Evolutionary conservation across 2,113 vertebrate genomes (phyloP).

Genomic region (Brienomyrus brachyistius): DNA sequence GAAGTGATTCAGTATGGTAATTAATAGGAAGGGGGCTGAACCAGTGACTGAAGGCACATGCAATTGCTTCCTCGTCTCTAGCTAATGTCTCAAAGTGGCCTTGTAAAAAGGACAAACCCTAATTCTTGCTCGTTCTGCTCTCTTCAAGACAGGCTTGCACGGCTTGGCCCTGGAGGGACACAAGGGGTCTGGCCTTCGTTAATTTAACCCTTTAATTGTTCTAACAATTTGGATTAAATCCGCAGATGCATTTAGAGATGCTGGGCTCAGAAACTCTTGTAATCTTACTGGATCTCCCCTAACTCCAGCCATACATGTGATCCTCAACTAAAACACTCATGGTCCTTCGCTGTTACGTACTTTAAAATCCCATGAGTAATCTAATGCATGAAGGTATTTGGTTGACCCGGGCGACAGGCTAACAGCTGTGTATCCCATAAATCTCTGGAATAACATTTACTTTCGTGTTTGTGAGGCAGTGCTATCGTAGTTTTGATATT

Average conservation of each 20-base stretch:
- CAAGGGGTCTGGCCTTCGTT: neutral
- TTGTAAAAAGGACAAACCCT: neutral
- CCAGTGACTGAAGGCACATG: neutral
- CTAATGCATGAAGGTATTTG: neutral
- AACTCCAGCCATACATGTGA: neutral
- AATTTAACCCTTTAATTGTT: neutral
- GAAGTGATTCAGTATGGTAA: neutral
- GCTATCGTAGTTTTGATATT: neutral
- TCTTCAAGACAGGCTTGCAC: neutral
- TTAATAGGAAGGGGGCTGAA: neutral
- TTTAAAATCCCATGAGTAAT: neutral
- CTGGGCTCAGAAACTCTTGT: neutral
- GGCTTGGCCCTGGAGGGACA: constrained; percentile 1
- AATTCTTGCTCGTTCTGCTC: constrained; percentile 7
- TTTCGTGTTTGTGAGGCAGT: neutral
- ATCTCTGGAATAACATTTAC: neutral
- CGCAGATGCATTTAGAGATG: neutral
- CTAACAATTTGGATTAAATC: neutral
- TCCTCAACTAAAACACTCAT: neutral
- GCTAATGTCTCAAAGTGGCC: neutral
- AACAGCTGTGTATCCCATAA: neutral
- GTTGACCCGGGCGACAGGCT: neutral
- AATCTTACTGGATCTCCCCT: neutral
- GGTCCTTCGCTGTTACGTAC: neutral
- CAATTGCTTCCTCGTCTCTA: neutral